A percentile compares a stretch with the other conserved stretches of the same genome.
Evolutionary conservation across 2,797 vertebrate species (phyloP).

Genomic region (Cercopithecus petaurista): DNA sequence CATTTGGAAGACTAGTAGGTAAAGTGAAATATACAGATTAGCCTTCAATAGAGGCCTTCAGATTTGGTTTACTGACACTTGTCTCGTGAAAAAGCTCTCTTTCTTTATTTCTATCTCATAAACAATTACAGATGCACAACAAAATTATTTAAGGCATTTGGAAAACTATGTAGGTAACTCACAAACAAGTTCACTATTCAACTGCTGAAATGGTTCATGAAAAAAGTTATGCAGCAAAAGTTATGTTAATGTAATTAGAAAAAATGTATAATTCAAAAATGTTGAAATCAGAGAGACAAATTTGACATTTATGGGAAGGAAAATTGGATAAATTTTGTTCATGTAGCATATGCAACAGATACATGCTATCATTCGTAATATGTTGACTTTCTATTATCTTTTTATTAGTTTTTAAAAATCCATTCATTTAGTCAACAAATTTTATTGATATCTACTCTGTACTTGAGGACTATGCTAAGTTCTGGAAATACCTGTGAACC

Average conservation of each 20-base stretch:
- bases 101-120: background rate
- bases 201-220: background rate
- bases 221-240: background rate
- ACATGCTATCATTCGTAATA: background rate
- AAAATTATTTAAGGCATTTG: background rate
- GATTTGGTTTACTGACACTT: background rate
- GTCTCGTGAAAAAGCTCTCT: background rate
- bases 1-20: background rate
- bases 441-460: background rate
- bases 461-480: background rate
- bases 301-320: background rate
- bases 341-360: background rate
- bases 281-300: background rate
- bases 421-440: background rate
- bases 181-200: background rate
- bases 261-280: background rate
- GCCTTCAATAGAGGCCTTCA: background rate
- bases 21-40: background rate
- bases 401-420: background rate
- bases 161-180: background rate
- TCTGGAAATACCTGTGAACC: background rate
- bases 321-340: conserved; percentile 36
- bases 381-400: background rate
- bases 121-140: background rate
- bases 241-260: background rate